Conservation (phyloP, 2,797 vertebrate genomes). For the Paratrypauchen microcephalus region DNA sequence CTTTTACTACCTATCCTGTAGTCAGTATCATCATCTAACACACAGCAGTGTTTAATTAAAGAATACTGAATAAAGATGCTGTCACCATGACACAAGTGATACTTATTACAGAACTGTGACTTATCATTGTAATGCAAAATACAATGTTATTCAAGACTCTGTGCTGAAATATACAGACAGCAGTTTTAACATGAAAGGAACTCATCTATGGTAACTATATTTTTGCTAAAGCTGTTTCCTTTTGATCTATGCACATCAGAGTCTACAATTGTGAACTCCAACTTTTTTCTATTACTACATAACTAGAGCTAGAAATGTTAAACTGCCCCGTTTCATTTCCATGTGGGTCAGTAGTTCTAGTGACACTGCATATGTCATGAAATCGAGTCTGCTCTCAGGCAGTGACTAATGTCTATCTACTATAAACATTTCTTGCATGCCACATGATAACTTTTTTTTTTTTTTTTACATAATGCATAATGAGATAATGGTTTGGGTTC, state of each 20-base stretch:
- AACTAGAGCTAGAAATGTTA: background rate
- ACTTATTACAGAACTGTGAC: background rate
- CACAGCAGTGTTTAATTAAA: background rate
- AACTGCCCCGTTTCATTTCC: background rate
- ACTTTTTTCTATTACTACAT: background rate
- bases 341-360: background rate
- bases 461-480: too few species aligned
- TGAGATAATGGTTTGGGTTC: too few species aligned
- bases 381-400: too few species aligned
- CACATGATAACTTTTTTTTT: too few species aligned
- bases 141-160: background rate
- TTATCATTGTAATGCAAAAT: background rate
- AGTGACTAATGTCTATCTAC: too few species aligned
- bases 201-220: background rate
- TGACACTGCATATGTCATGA: too few species aligned
- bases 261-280: background rate
- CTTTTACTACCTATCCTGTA: too few species aligned
- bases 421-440: too few species aligned
- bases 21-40: too few species aligned
- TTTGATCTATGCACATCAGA: slow-evolving; percentile 1
- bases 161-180: background rate
- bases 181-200: slow-evolving; percentile 2
- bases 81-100: too few species aligned
- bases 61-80: background rate
- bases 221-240: background rate